These are phyloP conservation scores for Rhombomys opimus DNA, from an alignment of 2,113 vertebrate species.

Conservation along the genomic window DNA sequence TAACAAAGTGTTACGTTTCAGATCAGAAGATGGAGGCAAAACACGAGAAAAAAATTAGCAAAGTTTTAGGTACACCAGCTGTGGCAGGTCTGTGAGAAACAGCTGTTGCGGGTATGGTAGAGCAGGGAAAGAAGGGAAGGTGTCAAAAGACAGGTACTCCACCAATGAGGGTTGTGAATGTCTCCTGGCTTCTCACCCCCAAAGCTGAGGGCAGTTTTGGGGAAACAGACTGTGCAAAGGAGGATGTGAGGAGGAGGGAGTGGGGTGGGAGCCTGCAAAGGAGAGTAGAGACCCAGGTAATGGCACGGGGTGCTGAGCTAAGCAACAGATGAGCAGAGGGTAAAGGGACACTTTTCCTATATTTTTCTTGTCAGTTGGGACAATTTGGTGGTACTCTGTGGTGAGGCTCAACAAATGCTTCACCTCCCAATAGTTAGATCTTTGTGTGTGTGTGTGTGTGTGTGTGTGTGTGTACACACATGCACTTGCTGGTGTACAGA, in stretches of 20 bases:
- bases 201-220: neutral
- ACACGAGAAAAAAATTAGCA: neutral
- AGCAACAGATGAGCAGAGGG: no score
- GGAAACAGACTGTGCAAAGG: neutral
- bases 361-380: neutral
- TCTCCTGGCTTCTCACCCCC: neutral
- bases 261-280: accelerated
- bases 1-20: neutral
- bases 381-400: neutral
- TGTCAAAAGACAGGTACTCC: neutral
- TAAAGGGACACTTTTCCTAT: neutral
- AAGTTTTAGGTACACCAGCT: neutral
- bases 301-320: neutral
- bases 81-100: neutral
- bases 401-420: neutral
- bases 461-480: neutral
- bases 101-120: neutral
- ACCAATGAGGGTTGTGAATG: neutral
- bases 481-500: no score
- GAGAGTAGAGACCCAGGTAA: neutral
- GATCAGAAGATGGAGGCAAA: constrained; percentile 72
- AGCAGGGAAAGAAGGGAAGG: neutral
- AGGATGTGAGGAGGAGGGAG: neutral
- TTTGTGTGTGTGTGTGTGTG: neutral
- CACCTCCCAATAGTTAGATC: neutral